These are phyloP conservation scores for Neodiprion pinetum DNA, from an alignment of 1,140 invertebrate species.

Conservation along the genomic window DNA sequence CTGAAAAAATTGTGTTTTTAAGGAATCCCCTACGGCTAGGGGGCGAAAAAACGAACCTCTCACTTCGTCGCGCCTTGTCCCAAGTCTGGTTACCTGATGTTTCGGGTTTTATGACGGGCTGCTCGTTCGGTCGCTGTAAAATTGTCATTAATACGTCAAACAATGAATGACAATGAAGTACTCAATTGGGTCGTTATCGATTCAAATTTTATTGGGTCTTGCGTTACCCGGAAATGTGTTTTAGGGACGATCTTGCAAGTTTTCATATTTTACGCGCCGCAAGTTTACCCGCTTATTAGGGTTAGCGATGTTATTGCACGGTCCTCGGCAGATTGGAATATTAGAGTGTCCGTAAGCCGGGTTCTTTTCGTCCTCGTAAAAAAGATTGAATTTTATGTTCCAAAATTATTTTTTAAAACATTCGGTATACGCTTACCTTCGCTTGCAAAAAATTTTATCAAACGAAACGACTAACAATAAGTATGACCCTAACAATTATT, in stretches of 20 bases:
- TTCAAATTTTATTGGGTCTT: constrained; percentile 6
- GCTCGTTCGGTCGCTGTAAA: constrained; percentile 21
- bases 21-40: not conserved
- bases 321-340: not conserved
- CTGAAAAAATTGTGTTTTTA: too few species aligned
- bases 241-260: not conserved
- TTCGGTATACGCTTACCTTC: too few species aligned
- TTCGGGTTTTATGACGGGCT: not conserved
- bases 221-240: not conserved
- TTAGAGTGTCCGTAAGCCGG: not conserved
- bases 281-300: not conserved
- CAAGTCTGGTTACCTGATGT: not conserved
- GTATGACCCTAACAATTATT: too few species aligned
- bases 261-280: too few species aligned
- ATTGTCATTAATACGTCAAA: constrained; percentile 25
- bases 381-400: not conserved
- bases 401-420: not conserved
- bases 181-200: constrained; percentile 28
- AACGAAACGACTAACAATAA: too few species aligned
- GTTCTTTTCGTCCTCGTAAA: not conserved
- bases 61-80: too few species aligned
- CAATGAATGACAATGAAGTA: constrained; percentile 16
- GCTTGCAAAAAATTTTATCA: too few species aligned
- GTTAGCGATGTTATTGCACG: not conserved
- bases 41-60: not conserved